Conservation (phyloP, 2,113 vertebrate genomes). For the Neotoma lepida region DNA sequence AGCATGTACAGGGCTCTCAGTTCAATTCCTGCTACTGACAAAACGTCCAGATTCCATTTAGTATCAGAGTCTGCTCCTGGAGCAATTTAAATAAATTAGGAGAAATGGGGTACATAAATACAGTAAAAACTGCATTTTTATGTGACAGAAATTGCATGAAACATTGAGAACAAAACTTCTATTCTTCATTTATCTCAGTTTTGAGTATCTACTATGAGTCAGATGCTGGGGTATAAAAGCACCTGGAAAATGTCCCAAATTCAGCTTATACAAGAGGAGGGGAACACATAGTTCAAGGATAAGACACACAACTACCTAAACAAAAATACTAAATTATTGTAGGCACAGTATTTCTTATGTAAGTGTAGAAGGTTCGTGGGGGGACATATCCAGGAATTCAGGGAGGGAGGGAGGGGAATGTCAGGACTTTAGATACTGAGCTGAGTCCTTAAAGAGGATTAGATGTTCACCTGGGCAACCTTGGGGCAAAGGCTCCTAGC, state of each 20-base stretch:
- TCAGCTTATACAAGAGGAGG: background rate
- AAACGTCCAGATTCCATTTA: background rate
- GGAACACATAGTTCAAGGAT: background rate
- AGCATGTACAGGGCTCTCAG: background rate
- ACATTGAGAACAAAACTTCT: background rate
- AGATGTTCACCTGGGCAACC: constrained; percentile 65
- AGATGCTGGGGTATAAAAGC: constrained; percentile 8
- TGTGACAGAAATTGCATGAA: constrained; percentile 16
- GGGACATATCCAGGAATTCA: constrained; percentile 15
- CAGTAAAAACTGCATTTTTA: background rate
- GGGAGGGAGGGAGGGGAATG: background rate
- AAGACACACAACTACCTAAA: constrained; percentile 47
- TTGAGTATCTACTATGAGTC: constrained; percentile 23
- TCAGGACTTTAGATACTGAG: constrained; percentile 20
- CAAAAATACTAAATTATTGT: background rate
- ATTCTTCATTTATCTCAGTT: constrained; percentile 34
- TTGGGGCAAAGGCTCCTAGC: constrained; percentile 44
- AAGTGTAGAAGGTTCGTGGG: background rate
- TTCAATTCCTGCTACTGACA: background rate
- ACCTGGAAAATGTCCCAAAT: constrained; percentile 1
- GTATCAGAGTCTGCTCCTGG: constrained; percentile 12
- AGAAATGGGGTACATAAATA: constrained; percentile 14
- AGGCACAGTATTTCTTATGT: background rate
- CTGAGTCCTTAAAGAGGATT: constrained; percentile 64
- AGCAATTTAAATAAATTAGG: background rate